These are phyloP conservation scores for Labroides dimidiatus DNA, from an alignment of 2,797 vertebrate genomes.

Conservation along the genomic window DNA sequence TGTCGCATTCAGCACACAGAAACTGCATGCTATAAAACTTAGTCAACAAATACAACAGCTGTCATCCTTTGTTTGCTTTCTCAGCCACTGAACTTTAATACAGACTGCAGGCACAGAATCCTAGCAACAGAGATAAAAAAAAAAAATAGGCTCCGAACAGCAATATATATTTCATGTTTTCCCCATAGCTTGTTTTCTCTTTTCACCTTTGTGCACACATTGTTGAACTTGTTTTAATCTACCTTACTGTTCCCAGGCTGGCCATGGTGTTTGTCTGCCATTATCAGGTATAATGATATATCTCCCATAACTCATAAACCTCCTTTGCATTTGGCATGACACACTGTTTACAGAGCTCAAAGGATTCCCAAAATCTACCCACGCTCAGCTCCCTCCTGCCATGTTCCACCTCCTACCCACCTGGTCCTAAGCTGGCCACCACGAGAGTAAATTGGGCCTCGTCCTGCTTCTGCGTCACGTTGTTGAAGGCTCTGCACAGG, in stretches of 20 bases:
- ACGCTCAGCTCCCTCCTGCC: constrained; percentile 45
- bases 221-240: constrained; percentile 4
- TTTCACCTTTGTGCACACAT: constrained; percentile 20
- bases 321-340: constrained; percentile 53
- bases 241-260: constrained; percentile 14
- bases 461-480: constrained; percentile 89
- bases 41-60: constrained; percentile 85
- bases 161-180: constrained; percentile 33
- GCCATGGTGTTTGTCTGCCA: constrained; percentile 18
- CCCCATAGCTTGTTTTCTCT: constrained; percentile 44
- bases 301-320: constrained; percentile 33
- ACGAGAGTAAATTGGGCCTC: constrained; percentile 92
- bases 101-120: constrained; percentile 52
- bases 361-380: constrained; percentile 65
- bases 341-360: constrained; percentile 52
- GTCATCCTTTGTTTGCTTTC: constrained; percentile 86
- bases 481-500: constrained; percentile 94
- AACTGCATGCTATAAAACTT: constrained; percentile 74
- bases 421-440: constrained; percentile 89
- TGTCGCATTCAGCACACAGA: constrained; percentile 63
- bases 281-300: constrained; percentile 31
- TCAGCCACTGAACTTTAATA: constrained; percentile 76
- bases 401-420: constrained; percentile 68
- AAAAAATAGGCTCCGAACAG: constrained; percentile 40
- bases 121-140: constrained; percentile 72